Conservation (phyloP, 2,888 invertebrate genomes). For the Mythimna ferrago region DNA sequence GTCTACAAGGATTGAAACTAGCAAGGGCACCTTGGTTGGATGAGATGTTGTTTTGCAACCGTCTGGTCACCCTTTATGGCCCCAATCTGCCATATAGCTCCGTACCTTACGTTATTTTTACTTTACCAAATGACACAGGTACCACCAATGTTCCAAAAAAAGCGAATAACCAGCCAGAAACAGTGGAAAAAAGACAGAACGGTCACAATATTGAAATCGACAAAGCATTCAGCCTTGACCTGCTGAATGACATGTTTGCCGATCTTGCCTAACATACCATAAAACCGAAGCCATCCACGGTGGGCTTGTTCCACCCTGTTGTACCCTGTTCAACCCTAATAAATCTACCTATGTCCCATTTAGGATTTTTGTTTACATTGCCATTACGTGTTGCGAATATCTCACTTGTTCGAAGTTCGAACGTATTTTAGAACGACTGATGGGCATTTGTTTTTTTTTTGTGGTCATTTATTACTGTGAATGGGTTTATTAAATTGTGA, state of each 20-base stretch:
- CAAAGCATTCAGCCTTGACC: constrained; percentile 56
- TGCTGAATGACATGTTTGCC: constrained; percentile 58
- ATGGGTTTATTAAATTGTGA: constrained; percentile 9
- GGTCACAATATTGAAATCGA: constrained; percentile 54
- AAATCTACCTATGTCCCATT: constrained; percentile 67
- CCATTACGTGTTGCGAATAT: constrained; percentile 62
- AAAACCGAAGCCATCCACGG: constrained; percentile 62
- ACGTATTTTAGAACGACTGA: constrained; percentile 40
- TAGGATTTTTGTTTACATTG: constrained; percentile 65
- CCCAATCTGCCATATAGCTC: background rate
- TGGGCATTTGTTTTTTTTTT: constrained; percentile 3
- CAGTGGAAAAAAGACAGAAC: constrained; percentile 30
- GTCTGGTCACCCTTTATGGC: too few species aligned
- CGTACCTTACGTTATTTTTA: constrained; percentile 1
- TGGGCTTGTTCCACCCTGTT: constrained; percentile 54
- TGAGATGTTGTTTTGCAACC: too few species aligned
- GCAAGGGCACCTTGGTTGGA: too few species aligned
- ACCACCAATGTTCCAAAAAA: background rate
- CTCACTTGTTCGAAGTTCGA: constrained; percentile 20
- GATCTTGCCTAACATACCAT: constrained; percentile 57
- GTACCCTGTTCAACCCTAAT: constrained; percentile 63
- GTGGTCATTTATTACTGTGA: constrained; percentile 4
- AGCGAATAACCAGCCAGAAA: constrained; percentile 9
- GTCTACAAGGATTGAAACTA: too few species aligned
- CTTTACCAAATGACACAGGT: background rate